A percentile compares a stretch with the other conserved stretches of the same genome.
Evolutionary conservation across 2,113 vertebrate species (phyloP).

Genomic region (Hemicordylus capensis): DNA sequence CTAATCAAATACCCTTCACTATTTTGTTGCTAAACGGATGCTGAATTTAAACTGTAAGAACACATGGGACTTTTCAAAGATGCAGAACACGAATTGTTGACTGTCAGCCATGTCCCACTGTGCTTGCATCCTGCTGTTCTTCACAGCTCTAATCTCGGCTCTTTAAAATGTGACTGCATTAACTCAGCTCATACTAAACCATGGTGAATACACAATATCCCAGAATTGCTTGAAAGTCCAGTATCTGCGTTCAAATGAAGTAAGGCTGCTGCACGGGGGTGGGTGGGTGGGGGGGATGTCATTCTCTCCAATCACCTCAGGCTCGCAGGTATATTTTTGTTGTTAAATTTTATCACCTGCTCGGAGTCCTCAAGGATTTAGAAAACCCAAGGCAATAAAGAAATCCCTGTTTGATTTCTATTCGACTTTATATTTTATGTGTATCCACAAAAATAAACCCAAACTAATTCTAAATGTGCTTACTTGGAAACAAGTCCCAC

Average conservation of each 20-base stretch:
- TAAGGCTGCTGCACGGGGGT: neutral
- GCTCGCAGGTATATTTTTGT: conserved; percentile 7
- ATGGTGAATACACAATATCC: neutral
- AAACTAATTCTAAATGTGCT: neutral
- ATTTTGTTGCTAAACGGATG: neutral
- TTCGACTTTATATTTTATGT: conserved; percentile 10
- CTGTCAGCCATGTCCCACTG: neutral
- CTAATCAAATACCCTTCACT: neutral
- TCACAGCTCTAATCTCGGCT: conserved; percentile 25
- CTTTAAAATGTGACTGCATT: conserved; percentile 17
- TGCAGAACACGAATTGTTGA: neutral
- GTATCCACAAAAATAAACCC: conserved; percentile 49
- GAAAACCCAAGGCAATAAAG: neutral
- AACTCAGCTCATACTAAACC: neutral
- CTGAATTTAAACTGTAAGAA: conserved; percentile 8
- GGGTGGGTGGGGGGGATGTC: too few relatives aligned
- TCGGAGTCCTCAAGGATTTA: neutral
- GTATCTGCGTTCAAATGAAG: neutral
- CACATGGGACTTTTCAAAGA: neutral
- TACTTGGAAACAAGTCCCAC: conserved; percentile 16
- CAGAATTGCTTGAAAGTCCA: neutral
- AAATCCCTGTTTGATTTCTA: conserved; percentile 42
- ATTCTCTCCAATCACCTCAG: neutral
- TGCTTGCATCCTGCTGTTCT: neutral
- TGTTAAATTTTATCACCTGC: neutral